These are phyloP conservation scores for Heliopora coerulea DNA, from an alignment of 92 coral and sea anemone genomes.

Conservation along the genomic window DNA sequence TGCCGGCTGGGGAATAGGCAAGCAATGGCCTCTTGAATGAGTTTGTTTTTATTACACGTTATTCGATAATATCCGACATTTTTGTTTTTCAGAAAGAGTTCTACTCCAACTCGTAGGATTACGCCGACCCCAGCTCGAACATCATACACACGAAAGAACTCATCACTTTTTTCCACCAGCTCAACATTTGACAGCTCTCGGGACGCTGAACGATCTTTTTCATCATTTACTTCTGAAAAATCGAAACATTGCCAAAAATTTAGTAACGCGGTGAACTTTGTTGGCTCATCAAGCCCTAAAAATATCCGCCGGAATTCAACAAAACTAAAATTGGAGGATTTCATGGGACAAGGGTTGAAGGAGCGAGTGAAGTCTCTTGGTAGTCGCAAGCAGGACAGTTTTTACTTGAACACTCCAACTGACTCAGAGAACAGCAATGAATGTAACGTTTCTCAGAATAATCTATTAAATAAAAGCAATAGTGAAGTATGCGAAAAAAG, in stretches of 20 bases:
- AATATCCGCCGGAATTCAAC: constrained; percentile 8
- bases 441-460: neutral
- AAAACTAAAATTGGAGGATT: constrained; percentile 33
- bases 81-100: constrained; percentile 54
- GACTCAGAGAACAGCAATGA: neutral
- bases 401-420: neutral
- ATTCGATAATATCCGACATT: no score
- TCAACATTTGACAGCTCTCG: constrained; percentile 20
- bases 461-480: neutral
- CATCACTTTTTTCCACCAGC: constrained; percentile 50
- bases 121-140: constrained; percentile 80
- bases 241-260: constrained; percentile 13
- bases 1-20: no score
- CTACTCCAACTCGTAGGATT: constrained; percentile 77
- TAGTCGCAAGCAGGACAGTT: neutral
- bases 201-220: constrained; percentile 22
- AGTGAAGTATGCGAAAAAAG: neutral
- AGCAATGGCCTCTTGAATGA: no score
- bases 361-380: neutral
- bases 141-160: constrained; percentile 44
- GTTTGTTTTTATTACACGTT: no score
- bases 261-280: neutral
- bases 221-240: constrained; percentile 12
- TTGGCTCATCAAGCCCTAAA: constrained; percentile 23
- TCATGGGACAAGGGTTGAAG: constrained; percentile 23